A percentile compares a stretch with the other conserved stretches of the same genome.
Conservation (phyloP, 2,797 vertebrate genomes). For the Saxicola maurus region DNA sequence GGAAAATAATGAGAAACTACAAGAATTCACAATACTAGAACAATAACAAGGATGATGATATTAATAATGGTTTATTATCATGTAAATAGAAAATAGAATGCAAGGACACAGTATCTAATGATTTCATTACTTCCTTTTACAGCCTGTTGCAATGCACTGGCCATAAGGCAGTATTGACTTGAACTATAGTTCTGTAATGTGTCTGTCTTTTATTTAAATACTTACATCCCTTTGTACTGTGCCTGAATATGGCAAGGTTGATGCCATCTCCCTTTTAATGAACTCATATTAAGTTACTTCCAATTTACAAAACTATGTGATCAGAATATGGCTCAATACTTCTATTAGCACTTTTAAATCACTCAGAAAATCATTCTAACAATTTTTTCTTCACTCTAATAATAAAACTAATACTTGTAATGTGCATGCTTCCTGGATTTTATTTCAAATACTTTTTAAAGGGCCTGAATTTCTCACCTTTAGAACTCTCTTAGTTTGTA, state of each 20-base stretch:
- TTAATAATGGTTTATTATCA: background rate
- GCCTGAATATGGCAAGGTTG: background rate
- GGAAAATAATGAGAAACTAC: background rate
- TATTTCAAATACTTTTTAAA: constrained; percentile 24
- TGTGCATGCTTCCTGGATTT: background rate
- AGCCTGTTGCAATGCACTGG: background rate
- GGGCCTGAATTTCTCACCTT: background rate
- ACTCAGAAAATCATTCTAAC: background rate
- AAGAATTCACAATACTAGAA: background rate
- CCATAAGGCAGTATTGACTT: background rate
- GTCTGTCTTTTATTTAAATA: constrained; percentile 2
- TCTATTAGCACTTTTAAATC: background rate
- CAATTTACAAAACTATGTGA: background rate
- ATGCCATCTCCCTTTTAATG: background rate
- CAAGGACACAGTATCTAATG: background rate
- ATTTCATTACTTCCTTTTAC: background rate
- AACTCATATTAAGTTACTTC: background rate
- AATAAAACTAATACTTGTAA: background rate
- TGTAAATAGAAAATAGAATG: background rate
- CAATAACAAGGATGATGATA: background rate
- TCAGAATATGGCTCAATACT: background rate
- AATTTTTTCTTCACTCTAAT: background rate
- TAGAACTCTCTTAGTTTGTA: background rate
- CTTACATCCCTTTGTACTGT: background rate
- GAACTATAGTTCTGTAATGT: background rate